Evolutionary conservation across 2,797 vertebrate species (phyloP), one percentile per base, ranked within the genome.

Genomic region (Philypnodon macrostomus): DNA sequence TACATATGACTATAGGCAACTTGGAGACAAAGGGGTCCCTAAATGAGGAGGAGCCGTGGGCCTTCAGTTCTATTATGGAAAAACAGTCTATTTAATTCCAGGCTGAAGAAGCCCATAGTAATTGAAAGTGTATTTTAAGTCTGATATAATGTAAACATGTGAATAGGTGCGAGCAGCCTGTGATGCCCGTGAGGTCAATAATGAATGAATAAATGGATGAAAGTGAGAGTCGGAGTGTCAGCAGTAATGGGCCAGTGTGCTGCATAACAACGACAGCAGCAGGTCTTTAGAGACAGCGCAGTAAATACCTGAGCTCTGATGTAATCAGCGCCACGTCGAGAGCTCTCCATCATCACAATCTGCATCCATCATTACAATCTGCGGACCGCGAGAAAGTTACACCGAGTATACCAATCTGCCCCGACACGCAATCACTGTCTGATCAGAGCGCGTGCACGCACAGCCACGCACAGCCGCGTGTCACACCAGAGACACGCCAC

Each of bases 241-340:
- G 66, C 83, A 75, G 87, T 53, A 50, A 61, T 42, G 57, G 24
- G 48, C 58, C 57, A 40, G 10, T 34, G 32, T 21, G 52, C 52
- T 34, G 40, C 30, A 59, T 56, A 57, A 55, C 64, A 57, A 3
- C 80, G 83, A 84, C 45, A 67, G 79, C 83, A 23, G 75, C 83
- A 70, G 86, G 75, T 87, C 75, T 87, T 87, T 84, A 84, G 79
- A 67, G 81, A 85, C 73, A 69, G n/a, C n/a, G n/a, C 75, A 72
- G 78, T 83, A 88, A 87, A 88, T 85, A 85, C 86, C 85, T 85
- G 83, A 65, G 76, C 83, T 63, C 83, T 72, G 89, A 83, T 86
- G 83, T 73, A 64, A 83, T 84, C 88, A 78, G 80, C 14, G 67
- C 77, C 62, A 80, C 79, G 76, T 85, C 18, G 75, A 82, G 81